Evolutionary conservation across 2,888 invertebrate species (phyloP).

Genomic region (Capitulum mitella): DNA sequence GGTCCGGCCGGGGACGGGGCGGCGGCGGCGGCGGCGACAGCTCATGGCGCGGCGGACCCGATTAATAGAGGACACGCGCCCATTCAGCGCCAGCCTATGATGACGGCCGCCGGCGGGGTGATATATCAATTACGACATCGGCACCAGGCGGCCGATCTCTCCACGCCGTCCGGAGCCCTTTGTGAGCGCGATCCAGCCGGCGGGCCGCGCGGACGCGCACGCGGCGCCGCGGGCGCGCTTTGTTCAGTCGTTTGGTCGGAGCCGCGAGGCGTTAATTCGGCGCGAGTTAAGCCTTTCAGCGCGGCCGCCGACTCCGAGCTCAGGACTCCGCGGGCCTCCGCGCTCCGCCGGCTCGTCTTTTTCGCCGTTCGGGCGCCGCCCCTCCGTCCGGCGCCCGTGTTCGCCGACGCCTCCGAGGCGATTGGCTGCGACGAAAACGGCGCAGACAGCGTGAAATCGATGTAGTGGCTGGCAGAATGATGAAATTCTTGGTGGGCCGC

Average conservation of each 20-base stretch:
- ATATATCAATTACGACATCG: not conserved
- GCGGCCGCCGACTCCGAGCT: too few relatives aligned
- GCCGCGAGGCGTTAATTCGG: too few relatives aligned
- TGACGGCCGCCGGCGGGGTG: not conserved
- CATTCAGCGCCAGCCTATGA: not conserved
- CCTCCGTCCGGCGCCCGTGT: not conserved
- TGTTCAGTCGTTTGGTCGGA: too few relatives aligned
- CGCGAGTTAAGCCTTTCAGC: too few relatives aligned
- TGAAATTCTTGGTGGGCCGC: not conserved
- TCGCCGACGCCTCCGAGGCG: not conserved
- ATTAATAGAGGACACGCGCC: not conserved
- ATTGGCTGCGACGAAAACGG: not conserved
- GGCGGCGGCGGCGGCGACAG: not conserved
- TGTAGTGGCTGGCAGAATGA: not conserved
- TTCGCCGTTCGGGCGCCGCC: too few relatives aligned
- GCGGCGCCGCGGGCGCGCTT: not conserved
- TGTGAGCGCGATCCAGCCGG: not conserved
- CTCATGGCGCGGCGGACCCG: not conserved
- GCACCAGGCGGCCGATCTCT: not conserved
- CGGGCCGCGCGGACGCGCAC: not conserved
- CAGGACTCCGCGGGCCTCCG: too few relatives aligned
- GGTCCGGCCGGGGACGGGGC: not conserved
- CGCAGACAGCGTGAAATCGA: constrained; percentile 10
- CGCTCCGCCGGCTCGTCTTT: too few relatives aligned
- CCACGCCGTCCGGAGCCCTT: not conserved